Base-by-base conservation (phyloP, 2,888 invertebrate genomes). In the Phrixothrix hirtus region DNA sequence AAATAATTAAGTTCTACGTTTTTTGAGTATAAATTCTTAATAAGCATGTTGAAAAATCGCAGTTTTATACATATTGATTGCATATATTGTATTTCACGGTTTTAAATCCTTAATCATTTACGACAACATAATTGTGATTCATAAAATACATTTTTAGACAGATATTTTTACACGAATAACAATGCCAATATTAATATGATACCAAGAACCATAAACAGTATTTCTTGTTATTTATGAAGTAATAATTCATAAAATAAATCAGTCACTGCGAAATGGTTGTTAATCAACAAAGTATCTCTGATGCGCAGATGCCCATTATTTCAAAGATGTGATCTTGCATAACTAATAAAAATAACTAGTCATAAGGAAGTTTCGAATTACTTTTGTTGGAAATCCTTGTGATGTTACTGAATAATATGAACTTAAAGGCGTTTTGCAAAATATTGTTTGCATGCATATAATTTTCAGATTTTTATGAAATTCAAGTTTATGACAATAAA, bases 201-300 rank as follows among this genome's bases (percentile, higher is more conserved):
- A 42, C 26, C 15, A 42, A 53, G 38, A 43, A 15, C 29, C 66
- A 64, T 71, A 70, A 72, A 71, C 68, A 69, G 66, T 65, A 65
- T 66, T 61, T 68, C 65, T 60, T 48, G 35, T 61, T 65, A 69
- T 73, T 73, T 73, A 73, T 64, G 68, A 59, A 55, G 69, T 54
- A 66, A 65, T 74, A 74, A 71, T 62, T 72, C 67, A 69, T 60
- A 63, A 62, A 68, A 62, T 71, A 71, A 72, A 71, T 71, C 69
- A 69, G 68, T 70, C 67, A 64, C 62, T 62, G 58, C 60, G 62
- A 64, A 68, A 66, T 63, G 58, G 69, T 65, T 62, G 66, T 73
- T 69, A 73, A 64, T 68, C 69, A 70, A 73, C 73, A 73, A 68
- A 72, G 72, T 73, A 71, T 71, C 72, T 71, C 63, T 72, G 70